phyloP scores from a whole-genome alignment of 2,888 invertebrate species.

The Chymomyza caudatula region DNA sequence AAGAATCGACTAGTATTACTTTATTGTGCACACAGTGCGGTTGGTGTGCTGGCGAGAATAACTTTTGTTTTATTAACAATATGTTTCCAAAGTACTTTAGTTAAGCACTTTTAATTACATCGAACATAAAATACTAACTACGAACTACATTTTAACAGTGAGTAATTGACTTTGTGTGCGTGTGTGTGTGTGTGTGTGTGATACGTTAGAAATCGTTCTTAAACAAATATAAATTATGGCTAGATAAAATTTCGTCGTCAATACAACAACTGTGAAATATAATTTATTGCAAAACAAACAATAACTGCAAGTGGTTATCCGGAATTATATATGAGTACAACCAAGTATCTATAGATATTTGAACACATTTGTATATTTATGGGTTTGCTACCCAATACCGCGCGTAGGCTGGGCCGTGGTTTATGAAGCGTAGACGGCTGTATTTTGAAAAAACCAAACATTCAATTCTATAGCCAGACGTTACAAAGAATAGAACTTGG shows the following conservation, averaged over 20 bases:
- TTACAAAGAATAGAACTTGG: background rate
- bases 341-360: background rate
- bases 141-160: background rate
- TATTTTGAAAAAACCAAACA: background rate
- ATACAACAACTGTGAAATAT: background rate
- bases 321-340: background rate
- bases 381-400: background rate
- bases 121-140: constrained; percentile 13
- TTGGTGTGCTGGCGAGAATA: constrained; percentile 5
- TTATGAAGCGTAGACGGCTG: too few species aligned
- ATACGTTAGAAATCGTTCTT: background rate
- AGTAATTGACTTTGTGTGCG: background rate
- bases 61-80: background rate
- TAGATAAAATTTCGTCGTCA: constrained; percentile 1
- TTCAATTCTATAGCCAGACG: background rate
- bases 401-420: too few species aligned
- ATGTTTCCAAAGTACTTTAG: background rate
- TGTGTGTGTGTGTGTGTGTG: background rate
- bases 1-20: constrained; percentile 52
- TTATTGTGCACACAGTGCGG: constrained; percentile 38
- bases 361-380: background rate
- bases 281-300: constrained; percentile 10
- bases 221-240: background rate
- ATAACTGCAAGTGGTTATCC: background rate
- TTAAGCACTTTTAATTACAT: background rate